Evolutionary conservation across 2,797 vertebrate genomes (phyloP).

Genomic region (Micromesistius poutassou): DNA sequence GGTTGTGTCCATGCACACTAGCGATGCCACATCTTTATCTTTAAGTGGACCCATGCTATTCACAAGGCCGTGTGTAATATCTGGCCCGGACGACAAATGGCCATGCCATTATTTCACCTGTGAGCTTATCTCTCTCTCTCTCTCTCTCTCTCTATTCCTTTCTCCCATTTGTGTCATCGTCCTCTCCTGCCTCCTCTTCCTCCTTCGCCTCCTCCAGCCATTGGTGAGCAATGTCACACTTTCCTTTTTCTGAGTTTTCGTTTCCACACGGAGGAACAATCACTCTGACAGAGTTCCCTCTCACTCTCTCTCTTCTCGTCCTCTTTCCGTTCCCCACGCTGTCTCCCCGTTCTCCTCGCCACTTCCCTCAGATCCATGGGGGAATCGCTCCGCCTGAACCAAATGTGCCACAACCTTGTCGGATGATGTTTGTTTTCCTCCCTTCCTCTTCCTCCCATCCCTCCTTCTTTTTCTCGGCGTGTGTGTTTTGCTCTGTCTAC

Average conservation of each 20-base stretch:
- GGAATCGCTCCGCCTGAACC: constrained; percentile 65
- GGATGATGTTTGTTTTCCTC: constrained; percentile 64
- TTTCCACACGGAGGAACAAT: constrained; percentile 75
- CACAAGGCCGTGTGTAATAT: constrained; percentile 19
- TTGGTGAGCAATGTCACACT: constrained; percentile 58
- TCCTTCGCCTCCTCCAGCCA: constrained; percentile 29
- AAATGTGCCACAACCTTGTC: constrained; percentile 71
- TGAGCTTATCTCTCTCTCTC: constrained; percentile 17
- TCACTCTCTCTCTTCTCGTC: constrained; percentile 14
- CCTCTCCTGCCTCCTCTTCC: constrained; percentile 27
- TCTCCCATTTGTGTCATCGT: constrained; percentile 23
- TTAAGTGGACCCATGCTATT: constrained; percentile 8
- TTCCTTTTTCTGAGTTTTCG: constrained; percentile 64
- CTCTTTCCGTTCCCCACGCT: constrained; percentile 2
- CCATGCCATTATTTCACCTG: constrained; percentile 16
- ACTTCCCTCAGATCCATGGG: constrained; percentile 53
- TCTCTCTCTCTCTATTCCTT: constrained; percentile 25
- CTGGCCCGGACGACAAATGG: constrained; percentile 29
- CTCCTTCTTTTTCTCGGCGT: constrained; percentile 30
- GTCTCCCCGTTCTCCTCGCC: constrained; percentile 35
- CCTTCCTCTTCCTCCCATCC: constrained; percentile 26
- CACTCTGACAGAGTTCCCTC: constrained; percentile 57
- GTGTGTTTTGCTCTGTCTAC: constrained; percentile 58
- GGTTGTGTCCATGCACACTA: constrained; percentile 8
- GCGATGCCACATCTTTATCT: constrained; percentile 6